Evolutionary conservation across 2,113 vertebrate species (phyloP).

Genomic region (Indicator indicator): DNA sequence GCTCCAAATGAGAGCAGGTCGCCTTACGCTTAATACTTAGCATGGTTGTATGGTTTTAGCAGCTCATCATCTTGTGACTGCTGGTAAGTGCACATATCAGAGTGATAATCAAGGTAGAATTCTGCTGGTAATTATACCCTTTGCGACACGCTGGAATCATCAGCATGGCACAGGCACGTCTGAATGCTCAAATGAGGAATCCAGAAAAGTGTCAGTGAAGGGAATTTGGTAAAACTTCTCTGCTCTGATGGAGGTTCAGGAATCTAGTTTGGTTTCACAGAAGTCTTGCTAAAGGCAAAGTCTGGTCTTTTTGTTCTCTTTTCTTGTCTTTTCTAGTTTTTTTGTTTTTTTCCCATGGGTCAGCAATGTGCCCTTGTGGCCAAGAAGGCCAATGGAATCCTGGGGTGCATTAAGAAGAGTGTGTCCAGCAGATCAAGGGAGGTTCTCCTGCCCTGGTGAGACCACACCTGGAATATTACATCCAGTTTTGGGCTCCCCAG

Average conservation of each 20-base stretch:
- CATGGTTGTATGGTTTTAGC: neutral
- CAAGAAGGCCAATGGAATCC: too few relatives aligned
- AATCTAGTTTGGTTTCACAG: neutral
- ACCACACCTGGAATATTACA: too few relatives aligned
- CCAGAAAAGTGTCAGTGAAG: neutral
- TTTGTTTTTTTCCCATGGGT: neutral
- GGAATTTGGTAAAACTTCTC: neutral
- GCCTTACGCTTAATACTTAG: accelerated
- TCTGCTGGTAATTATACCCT: conserved; percentile 51
- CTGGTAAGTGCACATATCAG: neutral
- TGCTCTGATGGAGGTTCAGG: neutral
- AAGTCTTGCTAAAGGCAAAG: neutral
- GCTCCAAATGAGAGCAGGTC: accelerated
- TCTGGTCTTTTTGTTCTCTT: neutral
- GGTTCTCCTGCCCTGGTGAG: too few relatives aligned
- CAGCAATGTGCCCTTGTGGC: neutral
- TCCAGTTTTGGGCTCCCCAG: too few relatives aligned
- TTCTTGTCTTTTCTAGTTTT: conserved; percentile 19
- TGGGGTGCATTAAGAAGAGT: too few relatives aligned
- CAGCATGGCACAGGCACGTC: neutral
- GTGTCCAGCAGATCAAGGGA: too few relatives aligned
- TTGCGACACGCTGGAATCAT: neutral
- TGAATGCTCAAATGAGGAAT: neutral
- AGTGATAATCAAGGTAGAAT: conserved; percentile 46
- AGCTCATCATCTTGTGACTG: conserved; percentile 16